phyloP scores from a whole-genome alignment of 2,113 vertebrate genomes.

The Calonectris borealis region DNA sequence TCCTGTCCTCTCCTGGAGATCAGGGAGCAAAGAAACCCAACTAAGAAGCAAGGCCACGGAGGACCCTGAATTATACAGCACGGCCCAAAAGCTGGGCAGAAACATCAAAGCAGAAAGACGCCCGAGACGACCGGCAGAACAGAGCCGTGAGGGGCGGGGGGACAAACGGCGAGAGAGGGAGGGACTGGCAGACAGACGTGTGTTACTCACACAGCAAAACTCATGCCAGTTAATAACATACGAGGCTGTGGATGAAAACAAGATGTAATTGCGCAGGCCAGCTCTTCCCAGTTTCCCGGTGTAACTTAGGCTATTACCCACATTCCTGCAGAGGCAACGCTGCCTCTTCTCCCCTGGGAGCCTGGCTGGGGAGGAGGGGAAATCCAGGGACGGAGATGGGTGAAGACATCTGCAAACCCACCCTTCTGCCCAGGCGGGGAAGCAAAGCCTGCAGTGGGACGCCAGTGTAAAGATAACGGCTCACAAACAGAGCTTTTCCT shows the following conservation, averaged over 20 bases:
- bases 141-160: not conserved
- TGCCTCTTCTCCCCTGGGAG: slow-evolving; percentile 6
- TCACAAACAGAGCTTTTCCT: not conserved
- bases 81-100: not conserved
- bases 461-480: not conserved
- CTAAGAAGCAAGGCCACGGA: not conserved
- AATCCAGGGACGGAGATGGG: not conserved
- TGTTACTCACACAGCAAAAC: slow-evolving; percentile 36
- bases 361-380: not conserved
- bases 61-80: not conserved
- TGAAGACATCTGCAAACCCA: not conserved
- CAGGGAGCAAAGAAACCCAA: not conserved
- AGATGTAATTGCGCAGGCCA: slow-evolving; percentile 45
- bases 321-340: not conserved
- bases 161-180: not conserved
- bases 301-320: slow-evolving; percentile 43
- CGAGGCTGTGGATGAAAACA: slow-evolving; percentile 57
- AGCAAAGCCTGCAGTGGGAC: not conserved
- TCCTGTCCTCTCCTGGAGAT: not conserved
- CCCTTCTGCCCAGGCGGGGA: not conserved
- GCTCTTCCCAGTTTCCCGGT: slow-evolving; percentile 18
- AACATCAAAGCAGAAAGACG: not conserved
- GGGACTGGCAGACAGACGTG: not conserved
- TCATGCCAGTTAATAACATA: slow-evolving; percentile 52
- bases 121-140: accelerated